Base-by-base conservation (phyloP, 37 sponge, comb jelly and placozoan genomes). In the Cladorhizidae sp. region DNA sequence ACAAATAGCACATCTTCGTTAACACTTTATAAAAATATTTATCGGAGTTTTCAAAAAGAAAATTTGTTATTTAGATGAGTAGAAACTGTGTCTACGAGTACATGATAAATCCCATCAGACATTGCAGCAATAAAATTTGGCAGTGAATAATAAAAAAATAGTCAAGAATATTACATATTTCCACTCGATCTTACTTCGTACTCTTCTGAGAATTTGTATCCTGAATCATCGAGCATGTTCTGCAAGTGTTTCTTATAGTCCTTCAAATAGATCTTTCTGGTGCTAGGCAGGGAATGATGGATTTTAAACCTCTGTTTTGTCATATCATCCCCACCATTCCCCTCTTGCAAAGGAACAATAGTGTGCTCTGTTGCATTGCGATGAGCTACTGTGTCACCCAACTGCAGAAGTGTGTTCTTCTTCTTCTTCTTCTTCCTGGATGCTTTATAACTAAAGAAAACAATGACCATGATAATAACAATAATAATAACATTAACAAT, bases 171-270 rank as follows among this genome's bases (percentile, higher is more conserved):
- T n/a, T n/a, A n/a, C n/a, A n/a, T n/a, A n/a, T n/a, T n/a, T n/a
- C n/a, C n/a, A n/a, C n/a, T n/a, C 31, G 11, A 40, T 36, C 12
- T 12, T 39, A 92, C 93, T 83, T 93, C 94, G 75, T 88, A 93
- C 64, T 93, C 94, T 38, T 93, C 94, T 20, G 94, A 89, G 63
- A 93, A 93, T 51, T 89, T 89, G 73, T 77, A 93, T 14, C 83
- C 90, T 39, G 87, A 59, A 57, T 93, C 94, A 52, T 77, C 62
- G 21, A 75, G 58, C 94, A 93, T 93, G 31, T 67, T 76, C 42
- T 69, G 50, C 15, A 89, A 28, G 70, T 85, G 70, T 3, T 39
- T 70, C 2, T 76, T 52, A 33, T 86, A 70, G 70, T 93, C 85
- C 33, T 57, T 72, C 26, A 91, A 0, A 42, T 79, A 76, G 29